These are phyloP conservation scores for Chrysotoxum bicinctum DNA, from an alignment of 2,888 invertebrate genomes.

Conservation along the genomic window DNA sequence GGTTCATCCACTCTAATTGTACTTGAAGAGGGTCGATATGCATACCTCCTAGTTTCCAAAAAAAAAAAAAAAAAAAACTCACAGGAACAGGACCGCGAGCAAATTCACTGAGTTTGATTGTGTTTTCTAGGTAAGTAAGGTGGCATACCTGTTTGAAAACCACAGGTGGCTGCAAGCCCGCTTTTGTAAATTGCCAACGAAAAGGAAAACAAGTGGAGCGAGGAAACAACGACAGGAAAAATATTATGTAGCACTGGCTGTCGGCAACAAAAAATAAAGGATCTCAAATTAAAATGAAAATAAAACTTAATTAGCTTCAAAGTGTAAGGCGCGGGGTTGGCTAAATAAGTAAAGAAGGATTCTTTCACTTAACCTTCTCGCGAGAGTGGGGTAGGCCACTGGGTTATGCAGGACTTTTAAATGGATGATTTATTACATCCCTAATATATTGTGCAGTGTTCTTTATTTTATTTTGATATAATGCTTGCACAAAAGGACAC, in stretches of 20 bases:
- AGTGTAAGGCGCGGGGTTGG: conserved; percentile 21
- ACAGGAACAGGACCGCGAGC: background rate
- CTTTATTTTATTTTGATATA: conserved; percentile 33
- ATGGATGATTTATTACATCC: conserved; percentile 70
- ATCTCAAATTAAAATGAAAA: conserved; percentile 66
- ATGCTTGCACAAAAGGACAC: conserved; percentile 54
- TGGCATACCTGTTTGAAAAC: conserved; percentile 33
- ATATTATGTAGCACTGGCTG: conserved; percentile 9
- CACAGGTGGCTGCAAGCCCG: conserved; percentile 49
- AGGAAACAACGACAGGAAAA: conserved; percentile 45
- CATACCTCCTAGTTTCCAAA: background rate
- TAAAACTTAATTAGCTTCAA: conserved; percentile 71
- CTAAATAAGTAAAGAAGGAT: background rate
- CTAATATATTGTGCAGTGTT: conserved; percentile 60
- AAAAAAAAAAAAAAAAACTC: background rate
- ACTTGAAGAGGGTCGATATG: conserved; percentile 44
- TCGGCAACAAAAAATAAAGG: conserved; percentile 20
- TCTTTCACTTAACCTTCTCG: conserved; percentile 23
- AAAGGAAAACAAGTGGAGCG: conserved; percentile 61
- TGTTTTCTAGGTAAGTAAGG: conserved; percentile 11
- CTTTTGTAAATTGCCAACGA: conserved; percentile 42
- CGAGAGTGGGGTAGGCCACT: conserved; percentile 1
- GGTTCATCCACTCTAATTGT: conserved; percentile 67
- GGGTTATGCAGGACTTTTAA: conserved; percentile 42
- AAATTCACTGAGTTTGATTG: conserved; percentile 21